These are phyloP conservation scores for Seira musarum DNA, from an alignment of 2,888 invertebrate species.

Conservation along the genomic window DNA sequence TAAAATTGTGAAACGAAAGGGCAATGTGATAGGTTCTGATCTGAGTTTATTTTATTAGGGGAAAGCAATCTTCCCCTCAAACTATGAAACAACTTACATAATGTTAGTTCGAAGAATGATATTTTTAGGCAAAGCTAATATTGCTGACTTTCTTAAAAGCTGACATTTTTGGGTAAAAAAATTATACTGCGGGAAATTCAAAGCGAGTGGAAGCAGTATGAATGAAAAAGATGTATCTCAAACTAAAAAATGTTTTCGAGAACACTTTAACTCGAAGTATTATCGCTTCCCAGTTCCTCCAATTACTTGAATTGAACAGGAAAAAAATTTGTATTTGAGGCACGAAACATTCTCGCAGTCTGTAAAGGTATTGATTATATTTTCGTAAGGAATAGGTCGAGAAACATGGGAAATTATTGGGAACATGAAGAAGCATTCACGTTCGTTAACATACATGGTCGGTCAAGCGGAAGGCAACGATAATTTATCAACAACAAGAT, in stretches of 20 bases:
- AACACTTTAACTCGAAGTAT: background rate
- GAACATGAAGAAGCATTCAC: background rate
- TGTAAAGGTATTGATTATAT: background rate
- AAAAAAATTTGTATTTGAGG: background rate
- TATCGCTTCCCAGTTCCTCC: too few species aligned
- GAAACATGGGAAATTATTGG: background rate
- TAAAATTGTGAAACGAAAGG: too few species aligned
- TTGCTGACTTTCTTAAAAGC: background rate
- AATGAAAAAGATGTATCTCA: too few species aligned
- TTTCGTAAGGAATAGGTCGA: background rate
- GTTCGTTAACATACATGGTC: background rate
- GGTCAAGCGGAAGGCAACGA: background rate
- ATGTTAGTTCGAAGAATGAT: too few species aligned
- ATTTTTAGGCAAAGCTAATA: too few species aligned
- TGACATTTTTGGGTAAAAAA: background rate
- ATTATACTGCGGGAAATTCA: too few species aligned
- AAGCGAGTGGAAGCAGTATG: too few species aligned
- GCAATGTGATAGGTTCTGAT: too few species aligned
- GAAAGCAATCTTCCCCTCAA: too few species aligned
- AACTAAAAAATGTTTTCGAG: too few species aligned
- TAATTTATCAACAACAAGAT: constrained; percentile 14
- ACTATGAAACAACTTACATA: too few species aligned
- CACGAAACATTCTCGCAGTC: background rate
- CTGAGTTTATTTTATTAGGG: too few species aligned
- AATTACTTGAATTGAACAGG: background rate